phyloP scores from a whole-genome alignment of 64 coral and sea anemone genomes.

The Dendrophyllia cribrosa region DNA sequence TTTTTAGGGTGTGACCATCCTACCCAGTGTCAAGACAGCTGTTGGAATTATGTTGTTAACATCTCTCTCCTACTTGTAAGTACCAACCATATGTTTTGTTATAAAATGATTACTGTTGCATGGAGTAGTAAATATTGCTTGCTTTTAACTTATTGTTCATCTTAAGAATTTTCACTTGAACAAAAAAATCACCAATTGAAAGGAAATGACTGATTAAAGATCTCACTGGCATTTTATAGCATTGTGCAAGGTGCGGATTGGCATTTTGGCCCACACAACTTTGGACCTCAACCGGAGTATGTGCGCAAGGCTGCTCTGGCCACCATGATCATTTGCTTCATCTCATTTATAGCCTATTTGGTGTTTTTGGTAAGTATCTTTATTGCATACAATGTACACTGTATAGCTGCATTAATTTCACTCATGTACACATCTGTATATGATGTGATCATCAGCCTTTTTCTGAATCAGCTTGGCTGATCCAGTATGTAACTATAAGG shows the following conservation, averaged over 20 bases:
- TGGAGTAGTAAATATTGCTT: no score
- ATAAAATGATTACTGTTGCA: no score
- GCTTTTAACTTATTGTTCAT: no score
- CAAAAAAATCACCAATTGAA: neutral
- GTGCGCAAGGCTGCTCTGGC: conserved; percentile 91
- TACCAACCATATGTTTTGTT: neutral
- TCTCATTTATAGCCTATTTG: conserved; percentile 86
- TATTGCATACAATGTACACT: neutral
- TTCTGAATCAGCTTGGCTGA: no score
- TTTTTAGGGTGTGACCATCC: conserved; percentile 90
- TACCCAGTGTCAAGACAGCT: conserved; percentile 85
- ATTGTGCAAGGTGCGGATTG: conserved; percentile 99
- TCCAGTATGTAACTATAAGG: no score
- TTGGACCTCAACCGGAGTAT: conserved; percentile 83
- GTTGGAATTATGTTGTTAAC: conserved; percentile 87
- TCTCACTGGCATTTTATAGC: conserved; percentile 18
- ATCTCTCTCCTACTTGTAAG: conserved; percentile 96
- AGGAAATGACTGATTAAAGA: neutral
- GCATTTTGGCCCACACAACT: conserved; percentile 92
- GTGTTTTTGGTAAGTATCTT: conserved; percentile 82
- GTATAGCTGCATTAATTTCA: neutral
- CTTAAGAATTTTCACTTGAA: no score
- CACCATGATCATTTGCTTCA: conserved; percentile 91
- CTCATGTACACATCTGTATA: no score
- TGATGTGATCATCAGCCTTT: no score